phyloP scores from a whole-genome alignment of 1,140 invertebrate genomes.

The Chrysoperla carnea region DNA sequence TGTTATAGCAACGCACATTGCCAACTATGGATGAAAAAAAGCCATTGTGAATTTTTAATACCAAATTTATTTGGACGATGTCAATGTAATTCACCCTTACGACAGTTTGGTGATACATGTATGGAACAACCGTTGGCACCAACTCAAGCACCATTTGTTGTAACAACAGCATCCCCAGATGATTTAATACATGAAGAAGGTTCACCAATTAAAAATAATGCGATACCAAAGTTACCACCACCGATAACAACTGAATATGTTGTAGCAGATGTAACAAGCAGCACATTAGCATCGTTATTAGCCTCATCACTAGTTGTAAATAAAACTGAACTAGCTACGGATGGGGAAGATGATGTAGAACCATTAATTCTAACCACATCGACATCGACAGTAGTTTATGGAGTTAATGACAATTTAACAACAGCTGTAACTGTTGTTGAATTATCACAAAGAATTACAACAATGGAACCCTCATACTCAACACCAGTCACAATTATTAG shows the following conservation, averaged over 20 bases:
- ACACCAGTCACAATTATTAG: no score
- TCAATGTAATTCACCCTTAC: slow-evolving; percentile 52
- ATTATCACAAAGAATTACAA: background rate
- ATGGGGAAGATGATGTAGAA: no score
- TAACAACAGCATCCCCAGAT: slow-evolving; percentile 16
- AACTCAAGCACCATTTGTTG: slow-evolving; percentile 15
- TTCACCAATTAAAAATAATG: slow-evolving; percentile 13
- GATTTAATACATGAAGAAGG: slow-evolving; percentile 21
- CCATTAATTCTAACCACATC: no score
- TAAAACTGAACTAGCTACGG: no score
- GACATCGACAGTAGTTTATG: no score
- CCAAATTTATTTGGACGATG: slow-evolving; percentile 77
- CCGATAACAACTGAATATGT: slow-evolving; percentile 5
- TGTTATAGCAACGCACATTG: slow-evolving; percentile 82
- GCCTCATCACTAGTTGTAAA: slow-evolving; percentile 2
- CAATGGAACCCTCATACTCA: background rate
- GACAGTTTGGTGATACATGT: slow-evolving; percentile 44
- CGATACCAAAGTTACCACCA: slow-evolving; percentile 1
- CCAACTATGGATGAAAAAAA: slow-evolving; percentile 58
- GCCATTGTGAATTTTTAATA: slow-evolving; percentile 75
- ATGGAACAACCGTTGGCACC: slow-evolving; percentile 22
- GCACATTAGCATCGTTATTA: slow-evolving; percentile 5
- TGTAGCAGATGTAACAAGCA: slow-evolving; percentile 22
- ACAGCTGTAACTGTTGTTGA: background rate
- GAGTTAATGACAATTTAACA: background rate